Base-by-base conservation (phyloP, 2,888 invertebrate species). In the Caenorhabditis panamensis region DNA sequence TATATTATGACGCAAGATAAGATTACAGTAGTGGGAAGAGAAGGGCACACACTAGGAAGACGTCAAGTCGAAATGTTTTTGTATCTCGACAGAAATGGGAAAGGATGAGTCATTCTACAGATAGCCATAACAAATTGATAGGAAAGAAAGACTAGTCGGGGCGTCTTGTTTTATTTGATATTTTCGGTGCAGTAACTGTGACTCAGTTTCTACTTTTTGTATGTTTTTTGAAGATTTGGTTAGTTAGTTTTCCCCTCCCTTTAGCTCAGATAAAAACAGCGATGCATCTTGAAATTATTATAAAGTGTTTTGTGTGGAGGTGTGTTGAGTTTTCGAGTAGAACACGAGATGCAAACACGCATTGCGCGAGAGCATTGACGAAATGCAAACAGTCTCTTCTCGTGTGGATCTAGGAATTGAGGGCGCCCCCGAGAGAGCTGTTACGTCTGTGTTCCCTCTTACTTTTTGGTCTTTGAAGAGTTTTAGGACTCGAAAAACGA, bases 261-360 rank as follows among this genome's bases (percentile, higher is more conserved):
- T 49, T 47, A 37, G 41, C 41, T 49, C 47, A 51, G 37, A 51
- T 69, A 51, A 71, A 71, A 71, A 61, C 61, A 56, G 18, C 41
- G 51, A 41, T 11, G 24, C 53, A 64, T 63, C 63, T 63, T 31
- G 63, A 72, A 63, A 63, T 49, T 56, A 51, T 64, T 73, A 73
- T 64, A 73, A 66, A 73, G 64, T 73, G 73, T 73, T 73, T 64
- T 73, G 58, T 31, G 31, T 31, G 47, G 72, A 28, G 31, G 9
- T 44, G 66, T 66, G 75, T 61, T 75, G 75, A 75, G 64, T 72
- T 71, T 72, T 78, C 61, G 71, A 78, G 78, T 78, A 66, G 78
- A 78, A 78, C 78, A 78, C 78, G 78, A 78, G 78, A 71, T 75
- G 75, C 66, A 75, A 75, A 75, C 75, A 75, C 66, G 66, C 75